Evolutionary conservation across 2,888 invertebrate genomes (phyloP).

Genomic region (Tenthredo mesomela): DNA sequence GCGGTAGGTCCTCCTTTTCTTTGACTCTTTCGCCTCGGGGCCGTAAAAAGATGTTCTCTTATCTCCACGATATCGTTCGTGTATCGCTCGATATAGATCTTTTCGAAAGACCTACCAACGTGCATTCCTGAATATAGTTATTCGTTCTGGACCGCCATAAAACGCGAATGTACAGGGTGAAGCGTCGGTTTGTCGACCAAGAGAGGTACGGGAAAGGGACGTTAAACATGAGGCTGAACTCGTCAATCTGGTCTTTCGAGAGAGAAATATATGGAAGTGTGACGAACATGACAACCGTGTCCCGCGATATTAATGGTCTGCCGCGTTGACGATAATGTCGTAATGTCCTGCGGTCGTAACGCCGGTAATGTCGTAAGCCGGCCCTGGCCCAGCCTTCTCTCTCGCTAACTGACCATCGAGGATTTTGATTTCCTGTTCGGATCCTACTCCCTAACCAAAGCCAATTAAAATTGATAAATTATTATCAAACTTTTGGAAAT

Average conservation of each 20-base stretch:
- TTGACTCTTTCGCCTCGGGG: not conserved
- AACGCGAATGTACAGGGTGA: slow-evolving; percentile 47
- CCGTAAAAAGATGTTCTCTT: slow-evolving; percentile 41
- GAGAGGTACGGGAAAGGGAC: slow-evolving; percentile 18
- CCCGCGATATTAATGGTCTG: slow-evolving; percentile 51
- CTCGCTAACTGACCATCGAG: slow-evolving; percentile 24
- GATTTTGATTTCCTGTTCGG: slow-evolving; percentile 38
- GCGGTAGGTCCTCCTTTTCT: slow-evolving; percentile 40
- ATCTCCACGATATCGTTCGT: slow-evolving; percentile 44
- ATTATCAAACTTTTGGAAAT: slow-evolving; percentile 23
- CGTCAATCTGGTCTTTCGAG: slow-evolving; percentile 52
- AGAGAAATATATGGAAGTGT: slow-evolving; percentile 53
- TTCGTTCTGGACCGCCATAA: slow-evolving; percentile 24
- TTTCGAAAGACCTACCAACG: slow-evolving; percentile 40
- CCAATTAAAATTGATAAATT: slow-evolving; percentile 50
- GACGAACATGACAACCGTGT: slow-evolving; percentile 54
- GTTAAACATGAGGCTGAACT: slow-evolving; percentile 48
- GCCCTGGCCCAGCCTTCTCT: not conserved
- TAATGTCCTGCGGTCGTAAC: slow-evolving; percentile 48
- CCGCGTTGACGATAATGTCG: slow-evolving; percentile 51
- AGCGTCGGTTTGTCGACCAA: slow-evolving; percentile 12
- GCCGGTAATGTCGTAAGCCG: slow-evolving; percentile 33
- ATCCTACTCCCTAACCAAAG: not conserved
- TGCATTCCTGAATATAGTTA: slow-evolving; percentile 38
- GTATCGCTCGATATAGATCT: slow-evolving; percentile 42